Base-by-base conservation (phyloP, 2,888 invertebrate species). In the Drosophila barbarae region DNA sequence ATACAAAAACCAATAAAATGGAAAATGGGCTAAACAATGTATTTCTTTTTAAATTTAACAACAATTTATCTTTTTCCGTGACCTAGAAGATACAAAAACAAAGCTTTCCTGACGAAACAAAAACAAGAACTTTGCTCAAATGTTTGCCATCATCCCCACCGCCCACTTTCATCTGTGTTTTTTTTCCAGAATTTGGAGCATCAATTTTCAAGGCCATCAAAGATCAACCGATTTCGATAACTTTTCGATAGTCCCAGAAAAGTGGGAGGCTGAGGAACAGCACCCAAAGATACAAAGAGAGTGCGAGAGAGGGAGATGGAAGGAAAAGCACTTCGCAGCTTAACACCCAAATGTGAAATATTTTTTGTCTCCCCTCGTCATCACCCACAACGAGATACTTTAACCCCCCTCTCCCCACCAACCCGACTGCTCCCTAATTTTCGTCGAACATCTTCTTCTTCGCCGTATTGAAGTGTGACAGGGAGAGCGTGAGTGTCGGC, bases 271-370 rank as follows among this genome's bases (percentile, higher is more conserved):
- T 30, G 32, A 28, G 18, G 12, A 35, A 32, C 23, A 50, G 36
- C 46, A 42, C 52, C 52, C 35, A 41, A 18, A 36, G 18, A 35
- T 10, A 18, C 18, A 58, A 71, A 55, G 52, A 46, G 58, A 10
- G 30, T 12, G 65, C 53, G 54, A 54, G 32, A 30, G 55, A 53
- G 70, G 56, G 61, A 50, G 52, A 60, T 32, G 52, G 63, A 76
- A 81, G 76, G 84, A 60, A 77, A 81, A 78, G 82, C 79, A 84
- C 78, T 87, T 87, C 87, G 85, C 87, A 86, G 87, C 87, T 87
- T 87, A 87, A 87, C 87, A 87, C 87, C 83, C 87, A 79, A 85
- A 86, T 85, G 86, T 85, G 85, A 81, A 86, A 84, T 86, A 87
- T 84, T 84, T 85, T 77, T 71, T 71, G 74, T 72, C 74, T 72